phyloP scores from a whole-genome alignment of 1,140 invertebrate species.

The Coptotermes formosanus region DNA sequence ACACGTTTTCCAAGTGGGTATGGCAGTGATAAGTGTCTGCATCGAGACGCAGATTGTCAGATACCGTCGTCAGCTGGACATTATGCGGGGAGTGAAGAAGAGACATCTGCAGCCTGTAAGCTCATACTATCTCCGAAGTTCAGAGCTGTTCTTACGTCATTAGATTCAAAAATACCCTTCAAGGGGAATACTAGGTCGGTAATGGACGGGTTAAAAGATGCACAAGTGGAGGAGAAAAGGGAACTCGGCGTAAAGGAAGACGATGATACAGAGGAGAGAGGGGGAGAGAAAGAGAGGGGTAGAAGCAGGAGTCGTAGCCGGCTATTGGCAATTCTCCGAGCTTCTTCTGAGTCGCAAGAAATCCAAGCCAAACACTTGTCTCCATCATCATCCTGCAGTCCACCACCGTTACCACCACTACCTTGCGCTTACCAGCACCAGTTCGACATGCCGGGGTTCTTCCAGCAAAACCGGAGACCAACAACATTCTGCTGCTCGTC shows the following conservation, averaged over 20 bases:
- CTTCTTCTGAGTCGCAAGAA: background rate
- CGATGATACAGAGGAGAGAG: slow-evolving; percentile 33
- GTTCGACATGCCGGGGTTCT: slow-evolving; percentile 26
- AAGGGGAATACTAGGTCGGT: background rate
- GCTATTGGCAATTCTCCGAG: slow-evolving; percentile 56
- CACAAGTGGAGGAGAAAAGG: slow-evolving; percentile 44
- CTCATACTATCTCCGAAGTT: background rate
- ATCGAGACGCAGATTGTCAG: background rate
- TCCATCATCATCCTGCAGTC: slow-evolving; percentile 33
- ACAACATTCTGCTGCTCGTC: slow-evolving; percentile 31
- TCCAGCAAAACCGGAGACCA: slow-evolving; percentile 28
- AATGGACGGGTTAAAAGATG: background rate
- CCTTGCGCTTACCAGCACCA: slow-evolving; percentile 39
- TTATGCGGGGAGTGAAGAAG: background rate
- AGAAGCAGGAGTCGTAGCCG: slow-evolving; percentile 46
- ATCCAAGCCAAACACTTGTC: background rate
- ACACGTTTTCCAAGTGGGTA: background rate
- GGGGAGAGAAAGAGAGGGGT: slow-evolving; percentile 32
- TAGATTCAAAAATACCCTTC: slow-evolving; percentile 15
- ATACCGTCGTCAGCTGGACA: background rate
- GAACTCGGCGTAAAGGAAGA: slow-evolving; percentile 37
- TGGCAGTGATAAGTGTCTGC: background rate
- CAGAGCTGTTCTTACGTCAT: background rate
- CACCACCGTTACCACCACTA: slow-evolving; percentile 30
- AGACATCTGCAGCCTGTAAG: background rate